Percentiles rank a stretch among this genome's conserved stretches.
Evolutionary conservation across 53 echinoderm and acorn worm species (phyloP).

Genomic region (Echinometra lucunter): DNA sequence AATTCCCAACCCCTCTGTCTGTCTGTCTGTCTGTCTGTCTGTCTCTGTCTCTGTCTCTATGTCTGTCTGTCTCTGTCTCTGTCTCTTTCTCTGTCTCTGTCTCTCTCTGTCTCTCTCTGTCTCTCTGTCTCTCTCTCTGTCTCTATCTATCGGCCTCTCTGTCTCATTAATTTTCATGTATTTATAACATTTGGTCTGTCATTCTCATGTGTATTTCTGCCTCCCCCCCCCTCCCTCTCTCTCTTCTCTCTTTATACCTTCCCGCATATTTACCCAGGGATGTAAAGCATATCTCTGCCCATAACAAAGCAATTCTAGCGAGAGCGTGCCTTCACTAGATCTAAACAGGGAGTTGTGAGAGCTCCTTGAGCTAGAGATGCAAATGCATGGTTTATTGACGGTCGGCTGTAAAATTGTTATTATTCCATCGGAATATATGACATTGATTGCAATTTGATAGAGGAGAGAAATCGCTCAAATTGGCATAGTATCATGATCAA

Average conservation of each 20-base stretch:
- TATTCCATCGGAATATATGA: slow-evolving; percentile 39
- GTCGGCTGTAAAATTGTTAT: slow-evolving; percentile 38
- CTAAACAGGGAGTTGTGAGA: no score
- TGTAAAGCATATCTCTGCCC: no score
- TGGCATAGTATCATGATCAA: slow-evolving; percentile 2
- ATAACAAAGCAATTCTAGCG: no score
- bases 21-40: neutral
- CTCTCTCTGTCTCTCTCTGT: neutral
- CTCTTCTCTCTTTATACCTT: neutral
- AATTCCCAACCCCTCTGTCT: no score
- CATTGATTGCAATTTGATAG: slow-evolving; percentile 55
- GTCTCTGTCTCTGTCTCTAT: neutral
- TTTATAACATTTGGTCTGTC: no score
- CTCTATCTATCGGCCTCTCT: no score
- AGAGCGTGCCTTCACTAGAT: no score
- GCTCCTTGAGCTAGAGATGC: no score
- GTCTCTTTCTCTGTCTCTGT: neutral
- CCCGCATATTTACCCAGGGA: neutral
- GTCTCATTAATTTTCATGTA: no score
- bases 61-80: neutral
- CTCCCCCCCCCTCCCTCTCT: neutral
- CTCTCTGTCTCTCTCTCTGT: no score
- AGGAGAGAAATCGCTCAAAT: slow-evolving; percentile 19
- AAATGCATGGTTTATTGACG: slow-evolving; percentile 45
- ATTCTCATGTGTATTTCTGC: neutral